A percentile compares a stretch with the other conserved stretches of the same genome.
phyloP scores from a whole-genome alignment of 2,888 invertebrate genomes.

The Listrodromus nycthemerus region DNA sequence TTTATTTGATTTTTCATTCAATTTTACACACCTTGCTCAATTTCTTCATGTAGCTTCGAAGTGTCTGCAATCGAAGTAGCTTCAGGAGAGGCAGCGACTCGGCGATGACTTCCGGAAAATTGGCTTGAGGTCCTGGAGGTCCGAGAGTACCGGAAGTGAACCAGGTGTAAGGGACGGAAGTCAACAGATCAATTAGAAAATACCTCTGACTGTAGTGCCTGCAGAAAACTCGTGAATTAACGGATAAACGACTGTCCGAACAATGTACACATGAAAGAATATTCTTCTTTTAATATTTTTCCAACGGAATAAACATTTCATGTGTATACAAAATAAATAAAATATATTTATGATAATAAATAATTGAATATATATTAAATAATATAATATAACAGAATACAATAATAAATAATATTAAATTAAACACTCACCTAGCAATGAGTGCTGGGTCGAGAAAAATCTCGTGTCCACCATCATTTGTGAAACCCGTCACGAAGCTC shows the following conservation, averaged over 20 bases:
- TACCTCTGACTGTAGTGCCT: slow-evolving; percentile 80
- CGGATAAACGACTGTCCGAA: background rate
- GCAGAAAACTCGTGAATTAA: slow-evolving; percentile 41
- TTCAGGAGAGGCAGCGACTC: slow-evolving; percentile 77
- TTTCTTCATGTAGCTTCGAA: slow-evolving; percentile 73
- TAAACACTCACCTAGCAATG: slow-evolving; percentile 71
- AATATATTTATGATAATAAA: background rate
- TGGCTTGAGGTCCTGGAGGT: slow-evolving; percentile 67
- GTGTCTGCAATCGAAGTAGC: slow-evolving; percentile 73
- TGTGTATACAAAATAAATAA: background rate
- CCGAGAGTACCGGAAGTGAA: slow-evolving; percentile 64
- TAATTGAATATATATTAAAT: background rate
- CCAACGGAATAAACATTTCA: background rate
- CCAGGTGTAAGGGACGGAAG: slow-evolving; percentile 79
- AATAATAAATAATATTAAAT: too few species aligned
- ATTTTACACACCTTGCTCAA: slow-evolving; percentile 70
- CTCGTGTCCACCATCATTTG: slow-evolving; percentile 73
- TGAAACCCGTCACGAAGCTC: slow-evolving; percentile 80
- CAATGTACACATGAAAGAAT: background rate
- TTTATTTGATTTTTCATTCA: background rate
- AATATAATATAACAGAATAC: too few species aligned
- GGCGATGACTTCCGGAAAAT: slow-evolving; percentile 71
- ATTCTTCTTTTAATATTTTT: background rate
- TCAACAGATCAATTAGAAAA: slow-evolving; percentile 81
- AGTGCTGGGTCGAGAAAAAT: slow-evolving; percentile 75